Conservation (phyloP, 2,888 invertebrate species). For the Cephus sareptanus region DNA sequence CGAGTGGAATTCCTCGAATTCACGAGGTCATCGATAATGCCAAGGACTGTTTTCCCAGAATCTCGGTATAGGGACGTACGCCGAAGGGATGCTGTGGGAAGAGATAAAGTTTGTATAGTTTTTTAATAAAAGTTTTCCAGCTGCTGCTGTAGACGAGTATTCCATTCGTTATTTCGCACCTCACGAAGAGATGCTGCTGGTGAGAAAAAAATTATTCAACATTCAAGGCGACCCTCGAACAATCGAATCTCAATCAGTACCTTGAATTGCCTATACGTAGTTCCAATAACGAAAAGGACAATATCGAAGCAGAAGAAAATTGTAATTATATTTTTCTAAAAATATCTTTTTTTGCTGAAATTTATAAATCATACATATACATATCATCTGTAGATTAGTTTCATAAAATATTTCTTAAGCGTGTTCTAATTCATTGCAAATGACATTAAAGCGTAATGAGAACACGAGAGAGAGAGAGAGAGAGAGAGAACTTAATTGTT, state of each 20-base stretch:
- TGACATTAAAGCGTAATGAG: not conserved
- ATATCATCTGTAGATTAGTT: not conserved
- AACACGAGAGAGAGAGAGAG: not conserved
- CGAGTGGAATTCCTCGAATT: not conserved
- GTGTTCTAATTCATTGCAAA: not conserved
- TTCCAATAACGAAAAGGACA: not conserved
- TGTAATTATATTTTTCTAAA: not conserved
- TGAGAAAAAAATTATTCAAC: not conserved
- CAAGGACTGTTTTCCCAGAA: not conserved
- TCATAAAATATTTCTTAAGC: not conserved
- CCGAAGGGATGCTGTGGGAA: not conserved
- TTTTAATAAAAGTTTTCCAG: not conserved
- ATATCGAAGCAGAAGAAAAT: not conserved
- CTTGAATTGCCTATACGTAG: no score
- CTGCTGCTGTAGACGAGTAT: not conserved
- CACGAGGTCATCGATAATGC: not conserved
- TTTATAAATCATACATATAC: not conserved
- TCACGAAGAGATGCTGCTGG: not conserved
- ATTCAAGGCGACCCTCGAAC: not conserved
- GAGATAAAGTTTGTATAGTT: not conserved
- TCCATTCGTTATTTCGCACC: not conserved
- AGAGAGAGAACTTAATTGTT: constrained; percentile 34
- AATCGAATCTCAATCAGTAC: not conserved
- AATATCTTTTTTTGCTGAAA: not conserved
- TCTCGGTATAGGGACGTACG: not conserved